phyloP scores from a whole-genome alignment of 2,888 invertebrate species.

The Eilema depressum region DNA sequence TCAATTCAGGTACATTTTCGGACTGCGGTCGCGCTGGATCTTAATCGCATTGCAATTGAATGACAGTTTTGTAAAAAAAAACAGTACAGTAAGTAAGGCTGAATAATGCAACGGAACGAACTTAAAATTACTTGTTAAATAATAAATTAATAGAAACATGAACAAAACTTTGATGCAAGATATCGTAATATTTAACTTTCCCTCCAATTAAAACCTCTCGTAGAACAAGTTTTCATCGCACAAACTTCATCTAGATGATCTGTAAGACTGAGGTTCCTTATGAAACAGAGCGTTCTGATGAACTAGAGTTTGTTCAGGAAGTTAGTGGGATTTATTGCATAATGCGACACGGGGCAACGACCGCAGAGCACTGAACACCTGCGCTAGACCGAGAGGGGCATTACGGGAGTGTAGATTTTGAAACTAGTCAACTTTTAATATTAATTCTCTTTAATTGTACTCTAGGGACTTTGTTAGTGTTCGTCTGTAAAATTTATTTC shows the following conservation, averaged over 20 bases:
- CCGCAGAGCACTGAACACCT: conserved; percentile 20
- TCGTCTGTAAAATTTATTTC: neutral
- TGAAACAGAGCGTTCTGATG: conserved; percentile 45
- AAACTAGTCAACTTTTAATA: neutral
- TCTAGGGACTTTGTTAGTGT: neutral
- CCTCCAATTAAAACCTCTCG: neutral
- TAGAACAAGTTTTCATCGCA: conserved; percentile 2
- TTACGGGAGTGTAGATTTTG: neutral
- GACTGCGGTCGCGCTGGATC: no score
- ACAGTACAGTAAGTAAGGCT: no score
- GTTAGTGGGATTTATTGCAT: conserved; percentile 56
- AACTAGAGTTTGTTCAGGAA: conserved; percentile 49
- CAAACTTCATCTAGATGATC: conserved; percentile 19
- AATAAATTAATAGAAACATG: neutral
- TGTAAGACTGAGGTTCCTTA: conserved; percentile 39
- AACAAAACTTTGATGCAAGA: neutral
- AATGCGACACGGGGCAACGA: conserved; percentile 41
- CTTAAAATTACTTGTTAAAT: neutral
- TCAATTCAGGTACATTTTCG: no score
- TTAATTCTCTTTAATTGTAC: neutral
- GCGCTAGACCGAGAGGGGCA: neutral
- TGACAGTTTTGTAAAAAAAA: no score
- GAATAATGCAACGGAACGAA: neutral
- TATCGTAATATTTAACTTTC: neutral
- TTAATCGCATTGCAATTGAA: no score